A percentile compares a stretch with the other conserved stretches of the same genome.
phyloP scores from a whole-genome alignment of 2,113 vertebrate genomes.

The Merops nubicus region DNA sequence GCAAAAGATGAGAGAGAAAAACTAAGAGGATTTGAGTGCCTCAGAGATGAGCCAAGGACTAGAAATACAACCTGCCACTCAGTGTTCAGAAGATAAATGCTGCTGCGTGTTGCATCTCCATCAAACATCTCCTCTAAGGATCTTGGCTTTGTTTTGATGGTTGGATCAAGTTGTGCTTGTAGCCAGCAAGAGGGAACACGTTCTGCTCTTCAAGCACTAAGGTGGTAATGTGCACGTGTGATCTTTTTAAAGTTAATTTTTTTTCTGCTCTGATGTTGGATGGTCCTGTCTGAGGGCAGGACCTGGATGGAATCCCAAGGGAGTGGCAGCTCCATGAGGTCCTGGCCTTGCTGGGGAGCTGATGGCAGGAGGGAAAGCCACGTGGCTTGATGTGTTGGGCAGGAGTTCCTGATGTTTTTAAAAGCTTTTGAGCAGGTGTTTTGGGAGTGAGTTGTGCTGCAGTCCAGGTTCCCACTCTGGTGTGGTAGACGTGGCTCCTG shows the following conservation, averaged over 20 bases:
- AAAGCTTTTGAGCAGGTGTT: not conserved
- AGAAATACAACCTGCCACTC: not conserved
- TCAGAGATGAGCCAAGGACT: not conserved
- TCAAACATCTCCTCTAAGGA: not conserved
- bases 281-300: not conserved
- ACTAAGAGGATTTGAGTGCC: not conserved
- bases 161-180: not conserved
- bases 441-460: not conserved
- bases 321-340: fast-evolving
- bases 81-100: not conserved
- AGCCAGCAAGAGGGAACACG: not conserved
- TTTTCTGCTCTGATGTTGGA: not conserved
- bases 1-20: not conserved
- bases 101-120: fast-evolving
- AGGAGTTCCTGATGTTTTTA: not conserved
- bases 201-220: not conserved
- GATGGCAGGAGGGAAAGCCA: not conserved
- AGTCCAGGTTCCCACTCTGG: not conserved
- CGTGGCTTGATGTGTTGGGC: fast-evolving
- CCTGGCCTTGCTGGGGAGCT: not conserved
- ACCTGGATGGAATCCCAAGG: fast-evolving
- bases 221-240: fast-evolving
- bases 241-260: no score
- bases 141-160: not conserved
- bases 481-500: fast-evolving